phyloP scores from a whole-genome alignment of 2,888 invertebrate species.

The Drosophila eohydei region DNA sequence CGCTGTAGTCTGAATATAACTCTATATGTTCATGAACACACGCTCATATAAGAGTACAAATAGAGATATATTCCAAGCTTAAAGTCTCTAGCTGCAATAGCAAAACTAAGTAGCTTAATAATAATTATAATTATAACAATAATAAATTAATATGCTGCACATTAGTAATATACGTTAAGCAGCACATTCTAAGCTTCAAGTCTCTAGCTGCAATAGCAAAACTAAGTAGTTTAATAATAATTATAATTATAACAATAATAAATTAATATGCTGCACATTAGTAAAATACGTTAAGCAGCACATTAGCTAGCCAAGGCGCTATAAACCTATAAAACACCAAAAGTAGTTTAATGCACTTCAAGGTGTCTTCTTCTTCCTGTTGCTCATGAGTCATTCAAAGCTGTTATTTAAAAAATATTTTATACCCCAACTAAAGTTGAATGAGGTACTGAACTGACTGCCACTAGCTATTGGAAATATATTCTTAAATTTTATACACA shows the following conservation, averaged over 20 bases:
- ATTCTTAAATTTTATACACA: no score
- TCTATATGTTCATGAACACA: no score
- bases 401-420: neutral
- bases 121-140: neutral
- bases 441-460: neutral
- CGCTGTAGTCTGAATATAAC: no score
- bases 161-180: no score
- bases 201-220: neutral
- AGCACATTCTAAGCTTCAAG: neutral
- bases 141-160: no score
- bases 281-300: neutral
- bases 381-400: neutral
- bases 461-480: no score
- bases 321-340: neutral
- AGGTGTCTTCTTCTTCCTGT: slow-evolving; percentile 1
- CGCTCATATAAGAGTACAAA: no score
- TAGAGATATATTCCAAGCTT: neutral
- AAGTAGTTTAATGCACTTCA: neutral
- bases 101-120: neutral
- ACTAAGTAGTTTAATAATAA: neutral
- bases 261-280: neutral
- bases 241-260: neutral
- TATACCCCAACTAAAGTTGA: neutral
- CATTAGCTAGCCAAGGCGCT: neutral
- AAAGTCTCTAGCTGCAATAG: neutral